Percentiles rank a stretch among this genome's conserved stretches.
Conservation (phyloP, 2,113 vertebrate species). For the Alectura lathami region DNA sequence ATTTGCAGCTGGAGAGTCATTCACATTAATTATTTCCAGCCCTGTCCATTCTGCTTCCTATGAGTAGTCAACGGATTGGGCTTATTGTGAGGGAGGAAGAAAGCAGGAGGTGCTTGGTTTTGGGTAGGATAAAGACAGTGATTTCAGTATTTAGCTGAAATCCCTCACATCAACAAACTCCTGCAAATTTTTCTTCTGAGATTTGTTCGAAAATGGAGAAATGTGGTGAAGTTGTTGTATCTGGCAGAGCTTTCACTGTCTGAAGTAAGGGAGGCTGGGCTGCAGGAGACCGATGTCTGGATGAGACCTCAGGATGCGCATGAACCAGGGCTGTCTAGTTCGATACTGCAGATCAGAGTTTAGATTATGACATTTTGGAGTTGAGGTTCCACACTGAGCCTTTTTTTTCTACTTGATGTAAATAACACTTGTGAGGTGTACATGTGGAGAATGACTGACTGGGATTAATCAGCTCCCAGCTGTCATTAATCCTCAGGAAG, state of each 20-base stretch:
- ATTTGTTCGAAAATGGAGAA: background rate
- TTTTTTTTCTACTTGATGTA: background rate
- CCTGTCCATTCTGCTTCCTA: constrained; percentile 13
- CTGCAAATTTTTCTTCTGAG: background rate
- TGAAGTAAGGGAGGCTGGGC: background rate
- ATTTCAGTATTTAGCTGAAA: background rate
- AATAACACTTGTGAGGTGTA: constrained; percentile 32
- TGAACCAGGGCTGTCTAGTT: constrained; percentile 23
- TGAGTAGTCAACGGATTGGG: background rate
- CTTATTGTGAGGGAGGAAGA: background rate
- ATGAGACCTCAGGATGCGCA: background rate
- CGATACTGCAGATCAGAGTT: background rate
- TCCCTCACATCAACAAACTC: background rate
- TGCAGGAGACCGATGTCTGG: background rate
- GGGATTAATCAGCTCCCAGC: constrained; percentile 60
- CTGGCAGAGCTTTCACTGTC: background rate
- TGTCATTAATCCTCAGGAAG: constrained; percentile 69
- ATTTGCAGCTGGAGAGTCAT: constrained; percentile 44
- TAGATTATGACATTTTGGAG: background rate
- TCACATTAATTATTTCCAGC: constrained; percentile 52
- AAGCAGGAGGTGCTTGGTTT: background rate
- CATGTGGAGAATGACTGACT: constrained; percentile 15
- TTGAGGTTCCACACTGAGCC: background rate
- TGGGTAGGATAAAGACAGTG: background rate
- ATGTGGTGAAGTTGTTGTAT: background rate